Percentiles rank a stretch among this genome's conserved stretches.
Evolutionary conservation across 2,113 vertebrate genomes (phyloP).

Genomic region (Ammodytes dubius): DNA sequence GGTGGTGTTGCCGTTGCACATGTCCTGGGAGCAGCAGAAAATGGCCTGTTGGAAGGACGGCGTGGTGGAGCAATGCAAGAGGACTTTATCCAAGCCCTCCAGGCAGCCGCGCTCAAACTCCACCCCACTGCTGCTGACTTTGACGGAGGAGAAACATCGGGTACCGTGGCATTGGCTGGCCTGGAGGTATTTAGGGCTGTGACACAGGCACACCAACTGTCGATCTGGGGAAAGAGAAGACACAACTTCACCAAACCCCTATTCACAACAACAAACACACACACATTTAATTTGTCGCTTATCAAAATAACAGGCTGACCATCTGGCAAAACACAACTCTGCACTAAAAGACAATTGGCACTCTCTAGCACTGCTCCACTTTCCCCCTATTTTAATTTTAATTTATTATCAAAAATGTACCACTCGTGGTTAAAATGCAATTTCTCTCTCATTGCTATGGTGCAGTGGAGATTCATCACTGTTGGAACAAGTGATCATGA

Average conservation of each 20-base stretch:
- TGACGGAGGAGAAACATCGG: conserved; percentile 84
- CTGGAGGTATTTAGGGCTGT: conserved; percentile 75
- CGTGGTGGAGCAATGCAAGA: conserved; percentile 78
- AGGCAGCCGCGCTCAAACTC: conserved; percentile 82
- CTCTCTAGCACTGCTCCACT: not conserved
- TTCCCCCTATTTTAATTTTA: not conserved
- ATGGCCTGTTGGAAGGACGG: conserved; percentile 77
- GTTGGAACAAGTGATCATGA: not conserved
- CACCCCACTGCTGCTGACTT: conserved; percentile 51
- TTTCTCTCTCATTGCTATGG: not conserved
- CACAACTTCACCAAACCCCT: not conserved
- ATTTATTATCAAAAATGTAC: not conserved
- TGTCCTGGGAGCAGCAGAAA: conserved; percentile 80
- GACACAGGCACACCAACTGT: conserved; percentile 81
- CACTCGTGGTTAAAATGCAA: not conserved
- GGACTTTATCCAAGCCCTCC: conserved; percentile 67
- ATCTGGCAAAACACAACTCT: conserved; percentile 1
- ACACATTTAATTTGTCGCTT: not conserved
- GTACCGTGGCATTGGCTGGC: conserved; percentile 77
- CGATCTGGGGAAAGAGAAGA: conserved; percentile 70
- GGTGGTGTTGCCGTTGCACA: conserved; percentile 84
- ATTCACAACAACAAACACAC: not conserved
- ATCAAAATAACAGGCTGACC: not conserved
- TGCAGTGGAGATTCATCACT: not conserved
- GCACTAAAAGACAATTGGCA: not conserved